Evolutionary conservation across 1,140 invertebrate genomes (phyloP), one percentile per base, ranked within the genome.

Genomic region (Charaxes varanes): DNA sequence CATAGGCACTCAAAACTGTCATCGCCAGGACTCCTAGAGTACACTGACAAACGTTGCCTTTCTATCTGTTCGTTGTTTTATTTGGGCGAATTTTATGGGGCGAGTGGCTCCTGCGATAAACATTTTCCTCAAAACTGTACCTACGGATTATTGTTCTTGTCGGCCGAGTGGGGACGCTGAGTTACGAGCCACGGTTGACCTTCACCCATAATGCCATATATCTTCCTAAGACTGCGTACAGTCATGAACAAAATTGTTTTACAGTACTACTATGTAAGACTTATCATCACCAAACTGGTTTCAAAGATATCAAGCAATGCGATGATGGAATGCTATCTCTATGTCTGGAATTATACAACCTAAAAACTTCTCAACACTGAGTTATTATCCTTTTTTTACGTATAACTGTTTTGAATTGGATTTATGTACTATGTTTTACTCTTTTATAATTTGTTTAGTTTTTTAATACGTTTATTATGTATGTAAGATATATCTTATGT

Each of bases 61-160:
- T 69, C 77, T 77, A 72, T 76, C 71, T 79, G 54, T 72, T 74
- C 71, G 58, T 61, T 76, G 62, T 70, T 70, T 72, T 76, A 74
- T 74, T 76, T 62, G 53, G 53, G 59, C 50, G 53, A 53, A 73
- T 77, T 80, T 80, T 77, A 80, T 73, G 72, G 53, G 55, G 55
- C 63, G 67, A 67, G 69, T 78, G 73, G 63, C 44, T 55, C 44
- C 33, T 32, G 65, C 62, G 77, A 81, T 81, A 81, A 78, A 76
- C 64, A 67, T 62, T 76, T 65, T 63, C 71, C 67, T 72, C 62
- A 65, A 76, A 74, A 78, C 54, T 68, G 61, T 63, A 40, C n/a
- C n/a, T n/a, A n/a, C 41, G 65, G 73, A 80, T 80, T 78, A 78
- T 74, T 80, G 76, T 76, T 76, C 62, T 64, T 71, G 65, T 68